phyloP scores from a whole-genome alignment of 2,113 vertebrate species.

The human (Homo sapiens) region DNA sequence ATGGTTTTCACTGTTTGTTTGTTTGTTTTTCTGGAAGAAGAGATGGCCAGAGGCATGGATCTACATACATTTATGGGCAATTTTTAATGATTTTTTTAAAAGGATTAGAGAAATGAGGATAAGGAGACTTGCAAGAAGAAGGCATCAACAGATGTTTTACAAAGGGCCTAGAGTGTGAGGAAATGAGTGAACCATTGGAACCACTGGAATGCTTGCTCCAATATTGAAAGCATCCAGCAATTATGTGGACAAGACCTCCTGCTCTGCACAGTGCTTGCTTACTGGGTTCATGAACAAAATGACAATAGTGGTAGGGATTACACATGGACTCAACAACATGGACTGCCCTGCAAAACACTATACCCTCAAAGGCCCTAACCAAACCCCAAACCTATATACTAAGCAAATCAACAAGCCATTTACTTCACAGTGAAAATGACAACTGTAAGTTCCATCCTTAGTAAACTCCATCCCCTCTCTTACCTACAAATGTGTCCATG shows the following conservation, averaged over 20 bases:
- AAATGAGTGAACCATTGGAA: not conserved
- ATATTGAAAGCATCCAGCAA: not conserved
- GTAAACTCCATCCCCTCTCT: not conserved
- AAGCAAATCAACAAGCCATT: not conserved
- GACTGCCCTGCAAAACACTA: not conserved
- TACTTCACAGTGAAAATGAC: not conserved
- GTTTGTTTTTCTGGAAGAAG: not conserved
- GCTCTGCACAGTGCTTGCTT: not conserved
- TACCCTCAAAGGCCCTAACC: not conserved
- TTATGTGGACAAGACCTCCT: not conserved
- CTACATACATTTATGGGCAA: not conserved
- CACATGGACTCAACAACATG: not conserved
- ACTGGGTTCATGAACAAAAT: not conserved
- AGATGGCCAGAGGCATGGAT: not conserved
- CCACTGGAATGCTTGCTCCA: not conserved
- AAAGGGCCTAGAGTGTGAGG: not conserved
- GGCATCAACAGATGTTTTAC: not conserved
- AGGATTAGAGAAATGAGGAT: not conserved
- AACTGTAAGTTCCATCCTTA: too few relatives aligned
- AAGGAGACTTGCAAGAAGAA: not conserved
- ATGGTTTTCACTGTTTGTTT: not conserved
- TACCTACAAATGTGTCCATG: not conserved
- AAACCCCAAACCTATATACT: not conserved
- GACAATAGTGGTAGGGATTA: not conserved
- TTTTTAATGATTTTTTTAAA: not conserved